These are phyloP conservation scores for Nycteola revayana DNA, from an alignment of 2,888 invertebrate genomes.

Conservation along the genomic window DNA sequence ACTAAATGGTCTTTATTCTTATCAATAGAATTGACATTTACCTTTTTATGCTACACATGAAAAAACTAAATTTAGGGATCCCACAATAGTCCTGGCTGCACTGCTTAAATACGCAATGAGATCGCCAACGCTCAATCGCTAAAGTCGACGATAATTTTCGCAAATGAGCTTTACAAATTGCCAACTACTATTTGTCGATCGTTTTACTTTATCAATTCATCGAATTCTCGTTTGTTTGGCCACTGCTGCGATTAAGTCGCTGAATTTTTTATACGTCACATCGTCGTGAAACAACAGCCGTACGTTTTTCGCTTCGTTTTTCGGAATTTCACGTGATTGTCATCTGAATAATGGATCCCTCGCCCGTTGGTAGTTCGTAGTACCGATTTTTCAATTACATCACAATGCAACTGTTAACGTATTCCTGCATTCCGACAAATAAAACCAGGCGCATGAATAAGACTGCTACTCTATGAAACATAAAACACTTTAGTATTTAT, in stretches of 20 bases:
- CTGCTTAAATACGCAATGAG: conserved; percentile 1
- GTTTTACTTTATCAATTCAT: conserved; percentile 52
- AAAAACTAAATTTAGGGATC: too few relatives aligned
- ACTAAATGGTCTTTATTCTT: too few relatives aligned
- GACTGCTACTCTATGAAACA: too few relatives aligned
- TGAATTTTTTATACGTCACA: conserved; percentile 70
- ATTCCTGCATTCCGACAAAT: conserved; percentile 28
- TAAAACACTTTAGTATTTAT: too few relatives aligned
- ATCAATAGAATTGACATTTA: too few relatives aligned
- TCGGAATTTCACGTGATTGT: conserved; percentile 75
- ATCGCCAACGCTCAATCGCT: conserved; percentile 2
- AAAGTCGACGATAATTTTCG: conserved; percentile 29
- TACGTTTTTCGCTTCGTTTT: conserved; percentile 74
- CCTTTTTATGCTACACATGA: too few relatives aligned
- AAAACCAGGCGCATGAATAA: conserved; percentile 10
- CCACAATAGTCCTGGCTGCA: too few relatives aligned
- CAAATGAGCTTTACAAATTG: conserved; percentile 51
- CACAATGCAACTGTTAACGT: conserved; percentile 53
- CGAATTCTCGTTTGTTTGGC: conserved; percentile 58
- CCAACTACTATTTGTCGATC: conserved; percentile 59
- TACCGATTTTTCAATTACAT: conserved; percentile 76
- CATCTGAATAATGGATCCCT: conserved; percentile 68
- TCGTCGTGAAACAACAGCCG: conserved; percentile 69
- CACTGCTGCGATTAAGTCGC: conserved; percentile 64
- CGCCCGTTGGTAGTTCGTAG: conserved; percentile 57